A percentile compares a stretch with the other conserved stretches of the same genome.
phyloP scores from a whole-genome alignment of 1,140 invertebrate genomes.

The Pristionchus pacificus region DNA sequence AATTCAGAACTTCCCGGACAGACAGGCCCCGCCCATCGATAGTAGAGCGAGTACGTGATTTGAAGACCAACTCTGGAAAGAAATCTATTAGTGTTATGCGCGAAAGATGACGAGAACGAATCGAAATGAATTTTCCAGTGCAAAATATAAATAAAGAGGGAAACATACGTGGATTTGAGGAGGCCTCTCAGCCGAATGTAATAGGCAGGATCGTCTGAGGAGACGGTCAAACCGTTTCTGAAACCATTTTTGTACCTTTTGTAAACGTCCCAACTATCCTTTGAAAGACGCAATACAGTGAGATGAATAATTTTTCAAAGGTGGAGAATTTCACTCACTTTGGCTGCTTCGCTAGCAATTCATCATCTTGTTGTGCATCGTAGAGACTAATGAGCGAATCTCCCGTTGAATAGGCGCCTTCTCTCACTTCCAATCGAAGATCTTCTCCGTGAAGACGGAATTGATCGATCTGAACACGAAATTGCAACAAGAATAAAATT shows the following conservation, averaged over 20 bases:
- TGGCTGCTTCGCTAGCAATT: not conserved
- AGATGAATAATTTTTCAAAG: not conserved
- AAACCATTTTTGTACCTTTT: too few species aligned
- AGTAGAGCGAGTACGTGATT: not conserved
- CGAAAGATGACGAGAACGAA: not conserved
- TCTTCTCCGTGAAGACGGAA: not conserved
- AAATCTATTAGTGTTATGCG: not conserved
- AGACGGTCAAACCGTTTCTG: not conserved
- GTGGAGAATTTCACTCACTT: not conserved
- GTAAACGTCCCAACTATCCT: too few species aligned
- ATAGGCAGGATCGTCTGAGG: not conserved
- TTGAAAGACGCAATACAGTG: too few species aligned
- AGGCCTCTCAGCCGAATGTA: not conserved
- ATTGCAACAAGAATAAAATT: not conserved
- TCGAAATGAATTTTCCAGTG: not conserved
- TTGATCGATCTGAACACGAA: not conserved
- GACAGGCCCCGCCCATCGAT: not conserved
- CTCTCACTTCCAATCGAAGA: not conserved
- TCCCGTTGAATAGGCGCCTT: not conserved
- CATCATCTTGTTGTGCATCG: not conserved
- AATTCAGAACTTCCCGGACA: not conserved
- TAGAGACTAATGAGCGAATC: not conserved
- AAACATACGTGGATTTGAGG: not conserved
- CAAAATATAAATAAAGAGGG: not conserved
- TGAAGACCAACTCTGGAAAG: not conserved